A percentile compares a stretch with the other conserved stretches of the same genome.
Evolutionary conservation across 2,113 vertebrate genomes (phyloP).

Genomic region (Dipodomys ordii): DNA sequence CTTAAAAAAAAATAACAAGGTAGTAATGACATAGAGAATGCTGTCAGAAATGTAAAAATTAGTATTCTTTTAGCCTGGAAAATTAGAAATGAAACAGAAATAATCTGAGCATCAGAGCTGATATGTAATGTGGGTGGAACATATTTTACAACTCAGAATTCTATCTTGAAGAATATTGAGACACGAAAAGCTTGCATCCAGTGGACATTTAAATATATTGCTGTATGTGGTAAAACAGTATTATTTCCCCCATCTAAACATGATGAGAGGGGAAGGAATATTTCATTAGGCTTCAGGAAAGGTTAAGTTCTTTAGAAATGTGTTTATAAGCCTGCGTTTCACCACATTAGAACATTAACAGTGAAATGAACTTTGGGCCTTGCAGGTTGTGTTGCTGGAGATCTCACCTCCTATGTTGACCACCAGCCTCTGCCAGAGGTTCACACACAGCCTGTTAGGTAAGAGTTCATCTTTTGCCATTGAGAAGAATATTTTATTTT

Average conservation of each 20-base stretch:
- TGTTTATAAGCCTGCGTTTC: constrained; percentile 53
- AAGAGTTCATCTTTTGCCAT: constrained; percentile 65
- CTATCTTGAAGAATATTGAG: not conserved
- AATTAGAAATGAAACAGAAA: not conserved
- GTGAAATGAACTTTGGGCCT: constrained; percentile 33
- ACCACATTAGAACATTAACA: constrained; percentile 34
- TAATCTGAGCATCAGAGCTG: not conserved
- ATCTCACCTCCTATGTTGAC: constrained; percentile 74
- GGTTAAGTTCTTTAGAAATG: not conserved
- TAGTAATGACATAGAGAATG: too few relatives aligned
- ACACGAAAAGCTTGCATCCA: not conserved
- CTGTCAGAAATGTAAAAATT: too few relatives aligned
- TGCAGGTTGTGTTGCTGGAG: constrained; percentile 68
- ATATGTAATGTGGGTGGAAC: not conserved
- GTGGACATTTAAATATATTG: not conserved
- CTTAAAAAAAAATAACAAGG: too few relatives aligned
- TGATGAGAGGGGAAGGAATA: not conserved
- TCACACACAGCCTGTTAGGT: constrained; percentile 73
- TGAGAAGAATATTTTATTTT: constrained; percentile 25
- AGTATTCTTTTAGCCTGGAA: not conserved
- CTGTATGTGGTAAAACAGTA: not conserved
- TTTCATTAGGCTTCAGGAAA: not conserved
- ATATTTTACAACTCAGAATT: not conserved
- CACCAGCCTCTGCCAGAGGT: constrained; percentile 79
- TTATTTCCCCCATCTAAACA: not conserved